A percentile compares a stretch with the other conserved stretches of the same genome.
Conservation (phyloP, 2,113 vertebrate genomes). For the Garra rufa region DNA sequence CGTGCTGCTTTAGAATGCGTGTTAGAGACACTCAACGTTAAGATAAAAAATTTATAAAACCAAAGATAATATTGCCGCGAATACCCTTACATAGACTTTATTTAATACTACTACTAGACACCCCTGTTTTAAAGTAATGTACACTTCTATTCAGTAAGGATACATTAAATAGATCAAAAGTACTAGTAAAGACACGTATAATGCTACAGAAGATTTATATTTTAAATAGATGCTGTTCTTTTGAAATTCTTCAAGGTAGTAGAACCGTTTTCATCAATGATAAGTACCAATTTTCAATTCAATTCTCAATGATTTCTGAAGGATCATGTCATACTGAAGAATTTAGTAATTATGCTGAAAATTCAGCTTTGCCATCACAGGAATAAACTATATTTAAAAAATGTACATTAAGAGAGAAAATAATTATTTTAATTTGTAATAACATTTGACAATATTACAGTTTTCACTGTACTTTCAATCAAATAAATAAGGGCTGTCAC, state of each 20-base stretch:
- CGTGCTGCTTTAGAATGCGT: no score
- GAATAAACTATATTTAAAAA: no score
- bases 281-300: no score
- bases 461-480: not conserved
- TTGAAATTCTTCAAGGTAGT: not conserved
- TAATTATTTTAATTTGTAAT: no score
- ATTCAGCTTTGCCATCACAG: not conserved
- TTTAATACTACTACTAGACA: no score
- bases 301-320: not conserved
- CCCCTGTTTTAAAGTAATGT: no score
- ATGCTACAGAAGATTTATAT: not conserved
- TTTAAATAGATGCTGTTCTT: not conserved
- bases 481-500: not conserved
- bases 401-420: no score
- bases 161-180: not conserved
- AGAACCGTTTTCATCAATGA: not conserved
- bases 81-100: no score
- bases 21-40: no score
- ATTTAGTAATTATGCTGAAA: not conserved
- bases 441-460: not conserved
- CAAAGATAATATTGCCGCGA: no score
- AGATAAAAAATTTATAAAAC: no score
- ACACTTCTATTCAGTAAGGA: not conserved
- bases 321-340: not conserved
- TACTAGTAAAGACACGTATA: not conserved